A percentile compares a stretch with the other conserved stretches of the same genome.
Evolutionary conservation across 2,888 invertebrate genomes (phyloP).

Genomic region (Acheta domesticus): DNA sequence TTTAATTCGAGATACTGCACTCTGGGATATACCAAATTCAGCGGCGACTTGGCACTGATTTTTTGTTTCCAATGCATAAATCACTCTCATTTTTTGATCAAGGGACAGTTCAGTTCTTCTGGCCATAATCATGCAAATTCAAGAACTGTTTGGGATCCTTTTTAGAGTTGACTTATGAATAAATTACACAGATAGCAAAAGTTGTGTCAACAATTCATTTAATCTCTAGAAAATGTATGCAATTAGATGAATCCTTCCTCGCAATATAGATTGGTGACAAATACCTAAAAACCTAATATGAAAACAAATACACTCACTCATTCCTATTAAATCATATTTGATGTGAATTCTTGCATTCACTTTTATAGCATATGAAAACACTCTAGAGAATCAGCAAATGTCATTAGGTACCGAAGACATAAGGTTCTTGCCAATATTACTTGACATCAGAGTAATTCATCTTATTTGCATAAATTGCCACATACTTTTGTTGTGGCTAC

Average conservation of each 20-base stretch:
- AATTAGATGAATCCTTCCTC: background rate
- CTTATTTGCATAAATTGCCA: too few species aligned
- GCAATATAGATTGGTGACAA: background rate
- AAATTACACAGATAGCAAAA: background rate
- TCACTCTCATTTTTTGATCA: constrained; percentile 23
- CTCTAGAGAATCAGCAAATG: background rate
- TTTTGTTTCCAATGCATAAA: constrained; percentile 25
- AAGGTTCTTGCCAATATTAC: too few species aligned
- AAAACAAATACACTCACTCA: too few species aligned
- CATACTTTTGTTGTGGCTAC: too few species aligned
- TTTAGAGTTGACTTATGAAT: background rate
- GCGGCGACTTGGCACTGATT: constrained; percentile 26
- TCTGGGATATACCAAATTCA: constrained; percentile 29
- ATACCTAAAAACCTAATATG: too few species aligned
- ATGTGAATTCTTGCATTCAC: too few species aligned
- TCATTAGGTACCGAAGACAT: background rate
- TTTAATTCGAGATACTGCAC: constrained; percentile 28
- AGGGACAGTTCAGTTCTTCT: constrained; percentile 24
- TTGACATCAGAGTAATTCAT: too few species aligned
- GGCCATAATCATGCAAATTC: background rate
- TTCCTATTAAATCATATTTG: too few species aligned
- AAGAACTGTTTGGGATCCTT: background rate
- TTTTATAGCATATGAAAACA: too few species aligned
- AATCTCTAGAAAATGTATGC: background rate
- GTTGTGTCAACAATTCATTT: background rate